Evolutionary conservation across 1,140 invertebrate genomes (phyloP), one percentile per base, ranked within the genome.

Genomic region (Drosophila sp.): DNA sequence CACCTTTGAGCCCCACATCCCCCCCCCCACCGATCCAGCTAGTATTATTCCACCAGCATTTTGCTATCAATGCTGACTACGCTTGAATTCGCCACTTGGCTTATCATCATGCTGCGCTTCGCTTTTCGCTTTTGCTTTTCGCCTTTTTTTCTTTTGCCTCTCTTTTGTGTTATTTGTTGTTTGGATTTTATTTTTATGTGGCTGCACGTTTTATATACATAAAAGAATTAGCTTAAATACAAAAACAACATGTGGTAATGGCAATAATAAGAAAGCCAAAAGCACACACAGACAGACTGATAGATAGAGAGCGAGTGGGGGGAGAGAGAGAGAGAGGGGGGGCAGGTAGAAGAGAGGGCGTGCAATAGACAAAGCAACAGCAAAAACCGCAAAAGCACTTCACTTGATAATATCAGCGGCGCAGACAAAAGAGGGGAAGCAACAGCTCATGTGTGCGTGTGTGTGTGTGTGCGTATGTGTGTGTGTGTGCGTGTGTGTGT

Each of bases 161-260:
- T 84, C 80, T 75, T 79, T 76, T 79, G 62, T 76, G 74, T 57
- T 80, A 75, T 76, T 80, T 79, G 84, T 74, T 83, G 79, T 71
- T 79, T 78, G 69, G 68, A 70, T 76, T 89, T 86, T 86, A 80
- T 83, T 87, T 87, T 87, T 87, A 89, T 89, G 77, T 72, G 80
- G 70, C 80, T 73, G 80, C 84, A 89, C 79, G 84, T 87, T 87
- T 83, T 87, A 87, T 87, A 86, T 71, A 89, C 76, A 77, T 83
- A 89, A 77, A 87, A 82, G 84, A 87, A 87, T 87, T 87, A 89
- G 84, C 84, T 87, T 84, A 89, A 89, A 87, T 87, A 89, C 84
- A 89, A 87, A 89, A 87, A 87, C 84, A 89, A 87, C 84, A 87
- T 89, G 80, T 75, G 83, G 83, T 83, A 87, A 87, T 80, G 80